Evolutionary conservation across 2,888 invertebrate genomes (phyloP).

Genomic region (Morinoia aosen): DNA sequence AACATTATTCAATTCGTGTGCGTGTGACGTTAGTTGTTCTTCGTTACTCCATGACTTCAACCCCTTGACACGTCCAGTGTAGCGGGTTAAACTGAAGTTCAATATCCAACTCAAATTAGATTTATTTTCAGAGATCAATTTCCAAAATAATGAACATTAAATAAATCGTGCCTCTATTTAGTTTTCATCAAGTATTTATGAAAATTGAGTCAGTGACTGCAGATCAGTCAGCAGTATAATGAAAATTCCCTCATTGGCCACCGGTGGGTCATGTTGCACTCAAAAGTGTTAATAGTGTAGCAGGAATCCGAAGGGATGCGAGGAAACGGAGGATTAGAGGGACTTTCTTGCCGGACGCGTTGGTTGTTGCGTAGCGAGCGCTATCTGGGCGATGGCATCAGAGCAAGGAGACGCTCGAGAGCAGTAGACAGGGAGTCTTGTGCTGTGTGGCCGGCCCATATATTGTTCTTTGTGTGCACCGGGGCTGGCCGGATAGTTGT

Average conservation of each 20-base stretch:
- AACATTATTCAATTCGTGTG: not conserved
- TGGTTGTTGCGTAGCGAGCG: conserved; percentile 10
- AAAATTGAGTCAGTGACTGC: no score
- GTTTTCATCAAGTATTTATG: no score
- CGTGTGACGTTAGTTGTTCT: not conserved
- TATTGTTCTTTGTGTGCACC: not conserved
- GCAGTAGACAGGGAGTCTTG: not conserved
- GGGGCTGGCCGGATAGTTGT: not conserved
- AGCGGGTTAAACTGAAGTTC: no score
- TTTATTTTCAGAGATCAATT: no score
- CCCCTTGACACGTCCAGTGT: not conserved
- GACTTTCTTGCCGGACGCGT: not conserved
- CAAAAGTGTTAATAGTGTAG: not conserved
- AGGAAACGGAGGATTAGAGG: not conserved
- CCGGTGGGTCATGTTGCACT: no score
- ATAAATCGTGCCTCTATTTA: no score
- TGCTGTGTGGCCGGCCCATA: not conserved
- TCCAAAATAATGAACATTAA: no score
- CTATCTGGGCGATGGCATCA: not conserved
- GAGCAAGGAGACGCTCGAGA: not conserved
- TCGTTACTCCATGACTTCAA: not conserved
- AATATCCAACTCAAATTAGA: no score
- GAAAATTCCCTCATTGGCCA: no score
- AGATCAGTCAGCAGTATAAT: no score
- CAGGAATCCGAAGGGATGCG: not conserved